Base-by-base conservation (phyloP, 2,888 invertebrate species). In the Abscondita cerata region DNA sequence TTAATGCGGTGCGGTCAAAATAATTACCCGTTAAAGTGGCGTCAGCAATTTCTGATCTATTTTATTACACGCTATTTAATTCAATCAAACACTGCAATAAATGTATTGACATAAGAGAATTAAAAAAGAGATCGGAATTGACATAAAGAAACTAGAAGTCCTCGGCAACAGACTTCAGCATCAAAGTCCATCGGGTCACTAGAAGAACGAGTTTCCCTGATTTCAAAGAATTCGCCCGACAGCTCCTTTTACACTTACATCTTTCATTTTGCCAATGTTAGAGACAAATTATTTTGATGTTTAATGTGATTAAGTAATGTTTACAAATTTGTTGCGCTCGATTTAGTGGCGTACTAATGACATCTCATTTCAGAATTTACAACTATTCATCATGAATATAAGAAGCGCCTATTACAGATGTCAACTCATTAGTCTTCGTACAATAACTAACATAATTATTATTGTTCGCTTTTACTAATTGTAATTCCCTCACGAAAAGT, bases 171-270 rank as follows among this genome's bases (percentile, higher is more conserved):
- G 41, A 25, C 40, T 25, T 58, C 52, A 47, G 50, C 62, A 53
- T 25, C 53, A 58, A 48, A 19, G 40, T 31, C 48, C 52, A 58
- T 59, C 62, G 62, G 62, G 62, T 62, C 62, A 62, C 62, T 62
- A 62, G 62, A 65, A 65, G 61, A 65, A 65, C 65, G 59, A 65
- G 65, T 65, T 65, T 65, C 59, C 65, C 65, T 52, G 65, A 65
- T 65, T 63, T 65, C 65, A 65, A 62, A 65, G 65, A 65, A 65
- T 58, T 65, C 62, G 52, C 56, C 62, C 52, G 62, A 62, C 62
- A 62, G 52, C 47, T 62, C 62, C 52, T 61, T n/a, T 40, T 46
- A 55, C 59, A 44, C 60, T 58, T 40, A 55, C 55, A 53, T 54
- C 59, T 52, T 54, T 59, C 33, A 48, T 31, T 48, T 44, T 44